Evolutionary conservation across 2,797 vertebrate species (phyloP), one percentile per base, ranked within the genome.

Genomic region (Amblyopsis hoosieri): DNA sequence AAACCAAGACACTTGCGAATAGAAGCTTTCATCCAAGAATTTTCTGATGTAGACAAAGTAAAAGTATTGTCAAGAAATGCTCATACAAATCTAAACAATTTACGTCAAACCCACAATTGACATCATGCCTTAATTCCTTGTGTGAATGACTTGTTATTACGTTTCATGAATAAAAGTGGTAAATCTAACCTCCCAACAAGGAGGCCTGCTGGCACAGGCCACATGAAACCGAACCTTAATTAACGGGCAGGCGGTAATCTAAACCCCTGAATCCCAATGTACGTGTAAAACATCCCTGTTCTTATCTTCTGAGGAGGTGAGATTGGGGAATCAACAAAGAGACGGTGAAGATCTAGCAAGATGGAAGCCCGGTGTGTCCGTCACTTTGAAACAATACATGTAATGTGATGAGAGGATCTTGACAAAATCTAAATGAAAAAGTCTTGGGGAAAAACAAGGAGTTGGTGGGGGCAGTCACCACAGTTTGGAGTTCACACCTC

Each of bases 401-500:
- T 76, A 79, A 89, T 76, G 85, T 81, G 84, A 85, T 73, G 76
- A 85, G 85, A 76, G 73, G 91, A 93, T 93, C 91, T 93, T 91
- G 91, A 93, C 90, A 91, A 91, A 80, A 93, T 93, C 92, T 93
- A 91, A 93, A 93, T 93, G 79, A 87, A 92, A 91, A 72, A 91
- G 87, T 91, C 89, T 84, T 60, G 58, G 68, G 48, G 72, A 84
- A 82, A 82, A 88, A 84, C 79, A 75, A 82, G 79, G 64, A 69
- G 76, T 54, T 66, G 84, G 74, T 74, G 74, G 75, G 83, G 74
- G 78, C 72, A 69, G 58, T 79, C 37, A 58, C 66, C 61, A 66
- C 46, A 71, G 82, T 61, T 83, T 69, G 74, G 80, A 65, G 71
- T 49, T 72, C 58, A 14, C 19, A 47, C 75, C 66, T 66, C 57